Percentiles rank a stretch among this genome's conserved stretches.
phyloP scores from a whole-genome alignment of 2,113 vertebrate genomes.

The Etheostoma spectabile region DNA sequence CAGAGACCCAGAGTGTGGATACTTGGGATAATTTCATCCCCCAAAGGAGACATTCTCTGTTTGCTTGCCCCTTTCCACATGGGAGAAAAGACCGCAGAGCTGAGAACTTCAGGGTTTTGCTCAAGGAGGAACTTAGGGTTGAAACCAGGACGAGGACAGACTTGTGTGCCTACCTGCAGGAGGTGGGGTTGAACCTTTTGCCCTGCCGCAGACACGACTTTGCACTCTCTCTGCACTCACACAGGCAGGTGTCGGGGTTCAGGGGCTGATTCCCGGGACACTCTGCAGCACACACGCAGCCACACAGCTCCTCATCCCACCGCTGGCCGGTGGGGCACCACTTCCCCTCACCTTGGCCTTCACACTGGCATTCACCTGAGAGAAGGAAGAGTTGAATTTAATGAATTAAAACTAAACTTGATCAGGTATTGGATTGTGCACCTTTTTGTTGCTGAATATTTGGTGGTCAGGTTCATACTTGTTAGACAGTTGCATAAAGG shows the following conservation, averaged over 20 bases:
- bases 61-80: not conserved
- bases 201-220: conserved; percentile 80
- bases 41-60: conserved; percentile 8
- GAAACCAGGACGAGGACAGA: not conserved
- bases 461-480: conserved; percentile 41
- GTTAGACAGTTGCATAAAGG: conserved; percentile 23
- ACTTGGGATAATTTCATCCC: conserved; percentile 2
- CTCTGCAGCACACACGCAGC: conserved; percentile 74
- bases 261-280: conserved; percentile 81
- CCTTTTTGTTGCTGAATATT: conserved; percentile 16
- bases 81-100: conserved; percentile 1
- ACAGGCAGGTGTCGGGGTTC: conserved; percentile 82
- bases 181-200: conserved; percentile 79
- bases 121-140: not conserved
- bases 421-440: not conserved
- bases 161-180: conserved; percentile 76
- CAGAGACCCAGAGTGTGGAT: not conserved
- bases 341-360: conserved; percentile 68
- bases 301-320: conserved; percentile 81
- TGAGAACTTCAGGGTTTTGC: not conserved
- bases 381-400: not conserved
- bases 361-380: conserved; percentile 81
- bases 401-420: conserved; percentile 3
- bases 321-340: conserved; percentile 77
- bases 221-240: conserved; percentile 80